Conservation (phyloP, 2,888 invertebrate species). For the Drosophila formosana region DNA sequence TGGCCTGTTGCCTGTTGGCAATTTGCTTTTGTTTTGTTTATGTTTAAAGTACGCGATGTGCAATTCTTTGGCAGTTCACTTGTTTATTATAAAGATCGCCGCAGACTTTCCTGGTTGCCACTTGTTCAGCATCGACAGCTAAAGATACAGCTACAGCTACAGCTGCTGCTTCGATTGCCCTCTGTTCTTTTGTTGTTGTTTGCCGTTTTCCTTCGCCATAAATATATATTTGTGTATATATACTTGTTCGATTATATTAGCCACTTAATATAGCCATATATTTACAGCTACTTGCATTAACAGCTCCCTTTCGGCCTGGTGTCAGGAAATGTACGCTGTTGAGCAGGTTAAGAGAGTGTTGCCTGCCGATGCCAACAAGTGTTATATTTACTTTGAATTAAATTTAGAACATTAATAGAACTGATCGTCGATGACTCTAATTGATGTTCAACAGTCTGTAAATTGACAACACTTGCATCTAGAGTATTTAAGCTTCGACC, state of each 20-base stretch:
- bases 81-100: constrained; percentile 74
- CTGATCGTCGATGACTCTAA: neutral
- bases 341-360: neutral
- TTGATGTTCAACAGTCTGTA: neutral
- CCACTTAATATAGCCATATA: constrained; percentile 53
- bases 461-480: neutral
- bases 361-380: constrained; percentile 1
- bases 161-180: constrained; percentile 12
- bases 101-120: constrained; percentile 73
- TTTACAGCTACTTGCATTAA: constrained; percentile 35
- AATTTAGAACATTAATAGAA: neutral
- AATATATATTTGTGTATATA: constrained; percentile 20
- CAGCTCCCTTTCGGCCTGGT: constrained; percentile 8
- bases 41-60: constrained; percentile 69
- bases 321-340: constrained; percentile 1
- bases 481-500: constrained; percentile 17
- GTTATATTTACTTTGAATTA: neutral
- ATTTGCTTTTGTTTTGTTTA: constrained; percentile 63
- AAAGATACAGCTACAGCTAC: neutral
- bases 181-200: constrained; percentile 32
- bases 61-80: constrained; percentile 75
- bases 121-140: constrained; percentile 52
- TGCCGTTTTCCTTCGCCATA: constrained; percentile 25
- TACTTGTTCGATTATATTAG: constrained; percentile 23
- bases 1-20: neutral